These are phyloP conservation scores for Lerista edwardsae DNA, from an alignment of 2,797 vertebrate species.

Conservation along the genomic window DNA sequence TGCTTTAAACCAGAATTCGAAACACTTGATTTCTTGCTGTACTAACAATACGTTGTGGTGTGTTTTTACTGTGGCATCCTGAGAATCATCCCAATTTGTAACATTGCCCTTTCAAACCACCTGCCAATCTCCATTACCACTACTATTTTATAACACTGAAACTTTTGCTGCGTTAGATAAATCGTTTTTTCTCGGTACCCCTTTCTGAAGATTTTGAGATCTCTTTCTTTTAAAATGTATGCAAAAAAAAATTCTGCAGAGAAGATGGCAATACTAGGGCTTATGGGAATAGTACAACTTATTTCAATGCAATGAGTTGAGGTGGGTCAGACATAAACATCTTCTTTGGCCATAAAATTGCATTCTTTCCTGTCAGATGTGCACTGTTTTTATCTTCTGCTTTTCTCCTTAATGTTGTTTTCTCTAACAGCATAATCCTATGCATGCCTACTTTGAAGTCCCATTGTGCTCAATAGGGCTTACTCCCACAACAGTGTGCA, in stretches of 20 bases:
- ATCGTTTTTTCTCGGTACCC: fast-evolving
- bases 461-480: no score
- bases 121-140: fast-evolving
- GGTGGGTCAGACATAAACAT: not conserved
- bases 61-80: not conserved
- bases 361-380: not conserved
- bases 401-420: not conserved
- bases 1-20: slow-evolving; percentile 25
- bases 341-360: not conserved
- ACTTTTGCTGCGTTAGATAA: not conserved
- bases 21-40: not conserved
- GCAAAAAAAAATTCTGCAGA: not conserved
- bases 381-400: not conserved
- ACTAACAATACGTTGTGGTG: not conserved
- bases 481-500: no score
- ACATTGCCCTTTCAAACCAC: not conserved
- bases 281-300: not conserved
- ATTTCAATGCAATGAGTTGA: not conserved
- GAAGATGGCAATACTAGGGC: not conserved
- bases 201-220: not conserved
- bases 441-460: no score
- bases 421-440: no score
- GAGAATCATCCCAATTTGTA: not conserved
- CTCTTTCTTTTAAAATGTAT: not conserved
- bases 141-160: not conserved